phyloP scores from a whole-genome alignment of 2,888 invertebrate genomes.

The Sisyra terminalis region DNA sequence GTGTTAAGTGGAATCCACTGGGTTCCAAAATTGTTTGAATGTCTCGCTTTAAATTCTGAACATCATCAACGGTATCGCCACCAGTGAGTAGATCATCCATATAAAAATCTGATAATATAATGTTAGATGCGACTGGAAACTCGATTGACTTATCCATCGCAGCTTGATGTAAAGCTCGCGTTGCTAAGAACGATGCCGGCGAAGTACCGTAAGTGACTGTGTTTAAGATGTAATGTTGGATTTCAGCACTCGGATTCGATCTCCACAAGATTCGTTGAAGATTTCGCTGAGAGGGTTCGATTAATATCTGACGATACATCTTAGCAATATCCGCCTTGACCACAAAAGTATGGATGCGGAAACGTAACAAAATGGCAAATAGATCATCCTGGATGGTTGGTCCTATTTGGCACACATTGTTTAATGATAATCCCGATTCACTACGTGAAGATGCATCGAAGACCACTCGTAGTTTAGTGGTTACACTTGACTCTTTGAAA shows the following conservation, averaged over 20 bases:
- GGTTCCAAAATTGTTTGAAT: too few species aligned
- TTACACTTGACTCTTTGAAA: slow-evolving; percentile 11
- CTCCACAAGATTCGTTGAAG: too few species aligned
- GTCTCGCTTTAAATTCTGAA: too few species aligned
- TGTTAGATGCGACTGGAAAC: not conserved
- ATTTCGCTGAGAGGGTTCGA: too few species aligned
- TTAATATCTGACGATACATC: slow-evolving; percentile 12
- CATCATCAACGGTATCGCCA: not conserved
- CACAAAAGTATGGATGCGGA: slow-evolving; percentile 10
- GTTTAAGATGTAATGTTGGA: slow-evolving; percentile 4
- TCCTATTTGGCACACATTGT: slow-evolving; percentile 13
- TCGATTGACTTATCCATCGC: slow-evolving; percentile 4
- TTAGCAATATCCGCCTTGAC: slow-evolving; percentile 12
- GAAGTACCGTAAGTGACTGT: slow-evolving; percentile 4
- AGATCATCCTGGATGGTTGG: slow-evolving; percentile 12
- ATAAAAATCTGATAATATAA: slow-evolving; percentile 2
- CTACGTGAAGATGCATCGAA: slow-evolving; percentile 15
- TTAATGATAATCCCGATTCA: slow-evolving; percentile 12
- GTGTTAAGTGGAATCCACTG: too few species aligned
- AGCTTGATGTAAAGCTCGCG: slow-evolving; percentile 3
- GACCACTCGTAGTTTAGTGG: slow-evolving; percentile 14
- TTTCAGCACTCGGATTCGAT: not conserved
- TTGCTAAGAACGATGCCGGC: slow-evolving; percentile 6
- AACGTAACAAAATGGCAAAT: slow-evolving; percentile 12
- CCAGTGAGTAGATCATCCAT: slow-evolving; percentile 4